phyloP scores from a whole-genome alignment of 2,797 vertebrate genomes.

The Craterocephalus amniculus region DNA sequence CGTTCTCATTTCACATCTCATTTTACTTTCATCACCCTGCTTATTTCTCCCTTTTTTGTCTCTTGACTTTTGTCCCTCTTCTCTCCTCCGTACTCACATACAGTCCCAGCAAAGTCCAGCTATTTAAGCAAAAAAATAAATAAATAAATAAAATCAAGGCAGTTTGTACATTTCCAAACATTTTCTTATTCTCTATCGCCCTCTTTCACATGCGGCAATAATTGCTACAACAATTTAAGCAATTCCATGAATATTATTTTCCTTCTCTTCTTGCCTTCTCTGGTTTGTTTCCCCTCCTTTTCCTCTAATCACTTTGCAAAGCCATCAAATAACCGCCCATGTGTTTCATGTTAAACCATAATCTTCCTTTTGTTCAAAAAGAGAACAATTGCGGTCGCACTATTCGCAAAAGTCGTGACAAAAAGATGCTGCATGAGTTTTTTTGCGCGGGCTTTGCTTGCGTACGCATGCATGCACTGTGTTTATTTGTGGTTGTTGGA shows the following conservation, averaged over 20 bases:
- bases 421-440: conserved; percentile 52
- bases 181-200: conserved; percentile 7
- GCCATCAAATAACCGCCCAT: conserved; percentile 76
- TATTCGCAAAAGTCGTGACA: conserved; percentile 72
- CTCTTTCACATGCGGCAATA: conserved; percentile 40
- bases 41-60: not conserved
- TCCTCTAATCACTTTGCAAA: conserved; percentile 70
- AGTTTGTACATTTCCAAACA: not conserved
- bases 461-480: conserved; percentile 7
- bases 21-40: conserved; percentile 9
- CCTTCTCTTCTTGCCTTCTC: conserved; percentile 40
- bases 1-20: conserved; percentile 8
- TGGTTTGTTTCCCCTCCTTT: conserved; percentile 5
- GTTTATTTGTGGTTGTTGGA: conserved; percentile 73
- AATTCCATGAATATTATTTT: conserved; percentile 52
- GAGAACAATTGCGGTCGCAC: conserved; percentile 79
- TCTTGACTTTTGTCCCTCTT: not conserved
- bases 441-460: not conserved
- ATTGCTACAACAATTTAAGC: conserved; percentile 52
- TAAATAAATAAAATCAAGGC: not conserved
- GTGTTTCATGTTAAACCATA: conserved; percentile 78
- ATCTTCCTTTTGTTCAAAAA: conserved; percentile 79
- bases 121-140: not conserved
- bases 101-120: not conserved
- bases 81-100: not conserved